phyloP scores from a whole-genome alignment of 2,888 invertebrate genomes.

The Dryadula phaetusa region DNA sequence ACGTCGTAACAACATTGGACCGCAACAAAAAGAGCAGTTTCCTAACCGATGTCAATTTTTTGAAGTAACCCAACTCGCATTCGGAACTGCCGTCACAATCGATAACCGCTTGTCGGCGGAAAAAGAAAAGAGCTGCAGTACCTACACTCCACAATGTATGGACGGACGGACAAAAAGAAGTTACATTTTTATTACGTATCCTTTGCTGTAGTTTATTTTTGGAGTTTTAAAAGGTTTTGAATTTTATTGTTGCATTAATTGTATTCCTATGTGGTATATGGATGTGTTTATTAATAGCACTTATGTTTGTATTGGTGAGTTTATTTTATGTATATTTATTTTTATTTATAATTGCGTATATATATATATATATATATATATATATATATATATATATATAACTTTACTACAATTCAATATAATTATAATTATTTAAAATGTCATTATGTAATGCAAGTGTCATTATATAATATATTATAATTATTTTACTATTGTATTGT shows the following conservation, averaged over 20 bases:
- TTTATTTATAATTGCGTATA: too few species aligned
- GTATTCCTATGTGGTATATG: not conserved
- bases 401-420: too few species aligned
- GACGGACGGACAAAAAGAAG: slow-evolving; percentile 13
- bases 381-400: too few species aligned
- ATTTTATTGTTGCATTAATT: not conserved
- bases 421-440: too few species aligned
- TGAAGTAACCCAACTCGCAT: slow-evolving; percentile 20
- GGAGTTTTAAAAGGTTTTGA: not conserved
- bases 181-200: slow-evolving; percentile 10
- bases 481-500: too few species aligned
- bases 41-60: slow-evolving; percentile 32
- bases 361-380: too few species aligned
- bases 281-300: too few species aligned
- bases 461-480: too few species aligned
- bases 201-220: slow-evolving; percentile 6
- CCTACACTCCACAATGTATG: not conserved
- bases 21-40: slow-evolving; percentile 18
- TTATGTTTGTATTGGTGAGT: too few species aligned
- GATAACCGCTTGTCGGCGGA: slow-evolving; percentile 52
- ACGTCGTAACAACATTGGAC: not conserved
- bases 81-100: slow-evolving; percentile 51
- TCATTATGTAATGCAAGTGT: too few species aligned
- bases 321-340: not conserved
- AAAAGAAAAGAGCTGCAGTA: slow-evolving; percentile 21